A percentile compares a stretch with the other conserved stretches of the same genome.
Conservation (phyloP, 1,140 invertebrate species). For the Idris sp. region DNA sequence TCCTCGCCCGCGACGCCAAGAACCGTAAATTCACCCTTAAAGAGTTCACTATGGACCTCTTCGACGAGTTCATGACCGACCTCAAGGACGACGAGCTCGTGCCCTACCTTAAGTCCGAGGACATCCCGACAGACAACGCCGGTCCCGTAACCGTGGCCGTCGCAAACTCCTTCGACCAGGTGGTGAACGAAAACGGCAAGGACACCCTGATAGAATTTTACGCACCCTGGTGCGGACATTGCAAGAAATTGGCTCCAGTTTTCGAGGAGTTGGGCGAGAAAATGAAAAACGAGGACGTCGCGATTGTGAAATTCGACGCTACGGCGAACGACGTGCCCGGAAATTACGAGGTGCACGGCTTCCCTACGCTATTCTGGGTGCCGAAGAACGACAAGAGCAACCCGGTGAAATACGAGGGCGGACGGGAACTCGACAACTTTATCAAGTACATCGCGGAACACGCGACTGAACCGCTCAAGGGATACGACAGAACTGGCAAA, state of each 20-base stretch:
- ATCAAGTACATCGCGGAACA: constrained; percentile 97
- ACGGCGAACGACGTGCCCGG: constrained; percentile 98
- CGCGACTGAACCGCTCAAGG: constrained; percentile 91
- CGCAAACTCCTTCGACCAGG: constrained; percentile 97
- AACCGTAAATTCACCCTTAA: constrained; percentile 94
- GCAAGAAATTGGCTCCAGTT: too few relatives aligned
- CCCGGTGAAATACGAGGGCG: constrained; percentile 96
- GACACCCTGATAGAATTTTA: constrained; percentile 99
- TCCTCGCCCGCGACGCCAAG: constrained; percentile 88
- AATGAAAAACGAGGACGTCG: constrained; percentile 92
- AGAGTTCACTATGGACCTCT: constrained; percentile 93
- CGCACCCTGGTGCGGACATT: constrained; percentile 99
- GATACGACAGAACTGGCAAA: constrained; percentile 93
- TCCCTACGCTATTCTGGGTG: constrained; percentile 98
- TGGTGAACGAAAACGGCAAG: constrained; percentile 93
- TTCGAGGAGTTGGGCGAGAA: constrained; percentile 97
- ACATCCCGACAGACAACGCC: constrained; percentile 91
- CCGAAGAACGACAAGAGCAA: constrained; percentile 89
- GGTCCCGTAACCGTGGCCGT: constrained; percentile 94
- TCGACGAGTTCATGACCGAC: constrained; percentile 93
- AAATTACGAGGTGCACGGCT: constrained; percentile 95
- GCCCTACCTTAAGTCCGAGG: constrained; percentile 97
- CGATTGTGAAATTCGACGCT: constrained; percentile 98
- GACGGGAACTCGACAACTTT: constrained; percentile 96
- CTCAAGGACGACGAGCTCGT: constrained; percentile 90